These are phyloP conservation scores for Philypnodon macrostomus DNA, from an alignment of 2,797 vertebrate species.

Conservation along the genomic window DNA sequence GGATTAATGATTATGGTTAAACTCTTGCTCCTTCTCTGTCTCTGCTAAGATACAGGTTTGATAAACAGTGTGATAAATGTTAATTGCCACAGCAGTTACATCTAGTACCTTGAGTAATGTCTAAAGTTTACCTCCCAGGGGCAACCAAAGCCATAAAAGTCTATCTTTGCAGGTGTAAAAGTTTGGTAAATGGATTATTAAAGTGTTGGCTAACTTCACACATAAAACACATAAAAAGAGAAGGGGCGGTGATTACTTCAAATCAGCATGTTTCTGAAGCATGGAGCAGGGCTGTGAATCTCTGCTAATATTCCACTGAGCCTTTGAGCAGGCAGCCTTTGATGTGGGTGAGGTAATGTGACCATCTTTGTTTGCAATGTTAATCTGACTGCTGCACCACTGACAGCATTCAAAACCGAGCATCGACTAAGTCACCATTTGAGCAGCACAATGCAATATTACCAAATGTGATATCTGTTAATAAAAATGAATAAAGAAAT, in stretches of 20 bases:
- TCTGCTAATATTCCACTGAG: conserved; percentile 75
- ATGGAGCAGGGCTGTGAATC: conserved; percentile 72
- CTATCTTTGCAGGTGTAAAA: conserved; percentile 77
- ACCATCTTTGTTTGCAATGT: conserved; percentile 76
- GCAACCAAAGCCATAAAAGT: conserved; percentile 62
- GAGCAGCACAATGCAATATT: no score
- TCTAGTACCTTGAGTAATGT: conserved; percentile 58
- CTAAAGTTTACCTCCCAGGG: conserved; percentile 49
- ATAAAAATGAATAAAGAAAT: no score
- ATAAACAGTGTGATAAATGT: conserved; percentile 67
- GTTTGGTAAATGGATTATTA: conserved; percentile 78
- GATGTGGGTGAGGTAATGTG: conserved; percentile 81
- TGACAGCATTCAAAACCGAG: conserved; percentile 30
- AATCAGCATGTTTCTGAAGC: conserved; percentile 73
- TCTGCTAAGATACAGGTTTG: conserved; percentile 49
- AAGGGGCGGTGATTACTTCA: conserved; percentile 58
- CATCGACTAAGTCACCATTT: conserved; percentile 23
- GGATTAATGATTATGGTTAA: conserved; percentile 26
- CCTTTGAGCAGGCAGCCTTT: conserved; percentile 74
- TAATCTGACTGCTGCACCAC: conserved; percentile 63
- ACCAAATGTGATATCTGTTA: no score
- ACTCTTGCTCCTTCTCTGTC: conserved; percentile 45
- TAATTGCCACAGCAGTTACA: conserved; percentile 55
- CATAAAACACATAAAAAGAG: conserved; percentile 54
- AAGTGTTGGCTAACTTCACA: conserved; percentile 74